These are phyloP conservation scores for Deilephila elpenor DNA, from an alignment of 2,888 invertebrate genomes.

Conservation along the genomic window DNA sequence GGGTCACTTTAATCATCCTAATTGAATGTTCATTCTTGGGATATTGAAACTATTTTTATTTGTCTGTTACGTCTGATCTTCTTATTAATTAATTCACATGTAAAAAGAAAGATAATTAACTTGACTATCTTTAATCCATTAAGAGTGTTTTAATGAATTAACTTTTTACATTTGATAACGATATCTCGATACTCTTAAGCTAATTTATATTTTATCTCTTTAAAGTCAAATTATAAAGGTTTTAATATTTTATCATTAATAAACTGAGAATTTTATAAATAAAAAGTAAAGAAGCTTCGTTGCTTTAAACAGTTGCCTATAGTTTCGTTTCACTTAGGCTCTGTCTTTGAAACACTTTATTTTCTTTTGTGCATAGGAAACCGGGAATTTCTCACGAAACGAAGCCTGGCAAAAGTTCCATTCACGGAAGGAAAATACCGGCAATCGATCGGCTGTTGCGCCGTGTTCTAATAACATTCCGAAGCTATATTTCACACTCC, in stretches of 20 bases:
- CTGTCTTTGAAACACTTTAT: conserved; percentile 15
- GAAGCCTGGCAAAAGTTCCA: conserved; percentile 17
- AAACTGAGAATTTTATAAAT: background rate
- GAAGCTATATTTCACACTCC: conserved; percentile 68
- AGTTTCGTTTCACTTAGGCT: conserved; percentile 12
- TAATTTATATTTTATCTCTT: conserved; percentile 11
- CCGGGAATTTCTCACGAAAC: conserved; percentile 6
- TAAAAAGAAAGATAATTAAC: background rate
- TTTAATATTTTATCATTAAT: background rate
- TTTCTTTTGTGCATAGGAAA: conserved; percentile 24
- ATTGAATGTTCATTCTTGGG: background rate
- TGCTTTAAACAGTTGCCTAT: background rate
- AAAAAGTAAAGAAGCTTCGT: background rate
- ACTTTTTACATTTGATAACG: background rate
- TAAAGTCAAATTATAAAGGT: background rate
- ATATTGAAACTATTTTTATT: background rate
- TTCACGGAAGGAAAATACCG: conserved; percentile 19
- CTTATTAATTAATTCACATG: background rate
- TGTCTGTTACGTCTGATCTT: background rate
- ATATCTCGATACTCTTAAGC: background rate
- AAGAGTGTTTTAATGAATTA: background rate
- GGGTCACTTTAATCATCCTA: background rate
- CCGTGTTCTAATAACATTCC: conserved; percentile 78
- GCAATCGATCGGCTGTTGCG: conserved; percentile 65
- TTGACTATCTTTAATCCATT: background rate